phyloP scores from a whole-genome alignment of 2,888 invertebrate species.

The Cantharis lateralis region DNA sequence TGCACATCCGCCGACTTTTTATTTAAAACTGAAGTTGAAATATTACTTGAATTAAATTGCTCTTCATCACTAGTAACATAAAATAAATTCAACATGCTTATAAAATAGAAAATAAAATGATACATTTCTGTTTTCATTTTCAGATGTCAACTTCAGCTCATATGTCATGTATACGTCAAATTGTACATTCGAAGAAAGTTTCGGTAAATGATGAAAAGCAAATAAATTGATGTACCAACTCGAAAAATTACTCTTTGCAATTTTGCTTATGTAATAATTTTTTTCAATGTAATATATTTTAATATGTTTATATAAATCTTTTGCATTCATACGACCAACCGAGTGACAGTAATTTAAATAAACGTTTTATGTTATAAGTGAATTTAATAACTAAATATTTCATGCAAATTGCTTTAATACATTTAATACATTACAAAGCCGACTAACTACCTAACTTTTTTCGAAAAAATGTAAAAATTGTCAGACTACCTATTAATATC shows the following conservation, averaged over 20 bases:
- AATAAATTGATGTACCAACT: background rate
- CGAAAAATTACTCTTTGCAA: background rate
- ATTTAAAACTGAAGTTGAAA: background rate
- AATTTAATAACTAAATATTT: background rate
- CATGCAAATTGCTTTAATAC: too few species aligned
- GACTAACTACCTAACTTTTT: too few species aligned
- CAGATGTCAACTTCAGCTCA: slow-evolving; percentile 3
- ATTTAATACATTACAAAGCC: too few species aligned
- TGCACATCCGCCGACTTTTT: background rate
- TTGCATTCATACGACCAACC: background rate
- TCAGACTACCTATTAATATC: too few species aligned
- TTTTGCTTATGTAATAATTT: background rate
- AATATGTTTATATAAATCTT: background rate
- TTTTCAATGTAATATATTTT: background rate
- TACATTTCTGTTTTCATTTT: slow-evolving; percentile 7
- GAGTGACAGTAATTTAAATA: background rate
- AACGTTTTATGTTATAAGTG: background rate
- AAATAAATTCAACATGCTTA: background rate
- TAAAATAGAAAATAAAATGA: slow-evolving; percentile 7
- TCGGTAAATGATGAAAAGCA: background rate
- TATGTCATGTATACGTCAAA: slow-evolving; percentile 9
- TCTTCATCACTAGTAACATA: background rate
- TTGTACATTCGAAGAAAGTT: background rate
- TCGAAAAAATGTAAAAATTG: too few species aligned
- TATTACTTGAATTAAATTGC: background rate